phyloP scores from a whole-genome alignment of 1,140 invertebrate species.

The Cyclina sinensis region DNA sequence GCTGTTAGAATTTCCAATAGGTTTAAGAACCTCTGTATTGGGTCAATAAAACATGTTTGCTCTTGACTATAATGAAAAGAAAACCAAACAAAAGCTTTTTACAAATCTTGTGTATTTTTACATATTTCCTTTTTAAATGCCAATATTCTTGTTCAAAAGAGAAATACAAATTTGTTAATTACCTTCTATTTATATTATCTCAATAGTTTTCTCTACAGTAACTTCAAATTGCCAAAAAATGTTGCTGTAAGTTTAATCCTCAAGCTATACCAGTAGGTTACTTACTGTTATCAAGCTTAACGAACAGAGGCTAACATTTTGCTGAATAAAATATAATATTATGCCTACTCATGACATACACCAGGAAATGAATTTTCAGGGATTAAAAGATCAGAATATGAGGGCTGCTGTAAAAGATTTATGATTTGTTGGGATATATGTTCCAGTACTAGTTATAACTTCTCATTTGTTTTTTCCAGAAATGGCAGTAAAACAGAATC shows the following conservation, averaged over 20 bases:
- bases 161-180: background rate
- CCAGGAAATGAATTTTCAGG: no score
- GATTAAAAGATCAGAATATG: no score
- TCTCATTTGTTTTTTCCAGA: no score
- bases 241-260: background rate
- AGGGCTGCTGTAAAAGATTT: no score
- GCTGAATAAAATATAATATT: no score
- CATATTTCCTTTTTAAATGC: background rate
- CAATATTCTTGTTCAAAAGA: background rate
- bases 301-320: no score
- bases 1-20: background rate
- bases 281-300: no score
- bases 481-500: no score
- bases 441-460: no score
- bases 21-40: background rate
- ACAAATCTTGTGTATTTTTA: conserved; percentile 6
- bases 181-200: background rate
- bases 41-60: background rate
- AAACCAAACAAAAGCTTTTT: background rate
- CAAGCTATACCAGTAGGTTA: no score
- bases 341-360: no score
- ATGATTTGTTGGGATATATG: no score
- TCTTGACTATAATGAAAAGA: background rate
- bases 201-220: background rate
- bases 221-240: background rate